phyloP scores from a whole-genome alignment of 92 coral and sea anemone genomes.

The Heteractis magnifica region DNA sequence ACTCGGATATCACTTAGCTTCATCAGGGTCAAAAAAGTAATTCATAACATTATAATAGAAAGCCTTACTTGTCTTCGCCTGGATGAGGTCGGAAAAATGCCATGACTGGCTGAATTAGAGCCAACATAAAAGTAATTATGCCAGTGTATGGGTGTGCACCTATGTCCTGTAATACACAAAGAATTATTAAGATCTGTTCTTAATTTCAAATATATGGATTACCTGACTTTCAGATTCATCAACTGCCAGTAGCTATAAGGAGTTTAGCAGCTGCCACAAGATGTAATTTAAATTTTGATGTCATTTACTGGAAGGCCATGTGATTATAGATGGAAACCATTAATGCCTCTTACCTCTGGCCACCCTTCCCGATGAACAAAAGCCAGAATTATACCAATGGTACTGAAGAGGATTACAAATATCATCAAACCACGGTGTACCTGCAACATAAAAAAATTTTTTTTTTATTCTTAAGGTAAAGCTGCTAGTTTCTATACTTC shows the following conservation, averaged over 20 bases:
- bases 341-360: constrained; percentile 44
- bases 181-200: neutral
- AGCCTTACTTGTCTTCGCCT: constrained; percentile 63
- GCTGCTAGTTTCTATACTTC: no score
- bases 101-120: constrained; percentile 75
- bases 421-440: constrained; percentile 62
- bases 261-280: no score
- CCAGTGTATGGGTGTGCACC: constrained; percentile 71
- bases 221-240: no score
- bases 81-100: constrained; percentile 78
- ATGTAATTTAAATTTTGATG: no score
- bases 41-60: neutral
- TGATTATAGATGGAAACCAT: no score
- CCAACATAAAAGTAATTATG: constrained; percentile 50
- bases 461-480: no score
- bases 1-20: no score
- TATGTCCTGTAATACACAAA: constrained; percentile 13
- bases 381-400: constrained; percentile 41
- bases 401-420: constrained; percentile 45
- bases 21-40: neutral
- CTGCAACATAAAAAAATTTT: constrained; percentile 18
- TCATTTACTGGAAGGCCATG: no score
- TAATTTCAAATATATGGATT: no score
- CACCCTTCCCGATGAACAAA: constrained; percentile 64
- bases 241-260: no score